A percentile compares a stretch with the other conserved stretches of the same genome.
These are phyloP conservation scores for Hyppa rectilinea DNA, from an alignment of 2,888 invertebrate species.

Conservation along the genomic window DNA sequence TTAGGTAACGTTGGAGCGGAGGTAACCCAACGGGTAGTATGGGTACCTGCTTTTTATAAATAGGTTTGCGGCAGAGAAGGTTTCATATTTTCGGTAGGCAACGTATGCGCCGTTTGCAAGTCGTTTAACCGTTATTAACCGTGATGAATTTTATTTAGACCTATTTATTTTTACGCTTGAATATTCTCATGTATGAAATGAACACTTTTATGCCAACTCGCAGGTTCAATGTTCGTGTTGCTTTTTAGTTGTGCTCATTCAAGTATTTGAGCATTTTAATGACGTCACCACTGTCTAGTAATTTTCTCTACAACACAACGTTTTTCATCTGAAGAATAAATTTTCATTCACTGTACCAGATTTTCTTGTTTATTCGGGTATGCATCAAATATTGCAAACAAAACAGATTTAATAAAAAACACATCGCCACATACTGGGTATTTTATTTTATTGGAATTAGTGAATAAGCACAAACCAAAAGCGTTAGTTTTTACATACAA, in stretches of 20 bases:
- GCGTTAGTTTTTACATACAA: background rate
- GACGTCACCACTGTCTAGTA: constrained; percentile 10
- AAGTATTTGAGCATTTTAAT: constrained; percentile 33
- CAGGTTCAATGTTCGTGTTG: constrained; percentile 23
- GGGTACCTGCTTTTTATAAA: constrained; percentile 60
- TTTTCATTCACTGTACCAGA: background rate
- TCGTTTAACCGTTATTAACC: constrained; percentile 50
- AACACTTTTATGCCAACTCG: constrained; percentile 17
- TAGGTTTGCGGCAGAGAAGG: constrained; percentile 49
- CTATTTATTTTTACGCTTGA: constrained; percentile 47
- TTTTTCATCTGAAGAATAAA: background rate
- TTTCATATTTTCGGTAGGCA: constrained; percentile 55
- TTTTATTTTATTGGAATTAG: background rate
- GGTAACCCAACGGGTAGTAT: constrained; percentile 30
- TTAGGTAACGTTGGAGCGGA: constrained; percentile 28
- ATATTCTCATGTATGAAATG: constrained; percentile 9
- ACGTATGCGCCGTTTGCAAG: constrained; percentile 52
- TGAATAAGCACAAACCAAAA: background rate
- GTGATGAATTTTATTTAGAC: constrained; percentile 57
- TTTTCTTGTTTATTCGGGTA: background rate
- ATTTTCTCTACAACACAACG: background rate
- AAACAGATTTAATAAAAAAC: background rate
- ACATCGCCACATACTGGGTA: background rate
- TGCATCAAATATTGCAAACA: background rate
- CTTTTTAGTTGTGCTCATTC: constrained; percentile 25